Evolutionary conservation across 2,797 vertebrate species (phyloP), one percentile per base, ranked within the genome.

Genomic region (Cottoperca gobio): DNA sequence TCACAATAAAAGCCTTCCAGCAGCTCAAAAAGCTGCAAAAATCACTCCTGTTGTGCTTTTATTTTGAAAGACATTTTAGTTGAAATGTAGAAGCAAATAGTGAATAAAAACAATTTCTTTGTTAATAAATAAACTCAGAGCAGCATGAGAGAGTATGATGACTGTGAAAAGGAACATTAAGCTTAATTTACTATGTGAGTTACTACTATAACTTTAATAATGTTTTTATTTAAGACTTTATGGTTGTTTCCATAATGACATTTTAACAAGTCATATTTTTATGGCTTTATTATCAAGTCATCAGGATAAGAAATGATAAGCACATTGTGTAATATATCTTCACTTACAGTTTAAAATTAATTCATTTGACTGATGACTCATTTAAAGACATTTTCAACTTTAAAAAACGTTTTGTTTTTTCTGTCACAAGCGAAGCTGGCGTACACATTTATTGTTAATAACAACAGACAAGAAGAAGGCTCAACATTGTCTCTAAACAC

Each of bases 401-500:
- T 35, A 28, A 6, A 53, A 52, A 19, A 2, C 39, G n/a, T n/a
- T n/a, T n/a, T n/a, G 52, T 5, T 49, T 54, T 37, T 33, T 68
- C 52, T 33, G 33, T 58, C 63, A 53, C 5, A 43, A 39, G 57
- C 43, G 23, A 19, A 50, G 42, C 35, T 52, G 26, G 21, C 3
- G 5, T 17, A 21, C 26, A 14, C 40, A 62, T 74, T 3, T 37
- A 62, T 78, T 81, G 52, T 46, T 33, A 42, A 31, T 14, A 12
- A 12, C 4, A 45, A 49, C 37, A 49, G 37, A 59, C 57, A 21
- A 40, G 37, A 68, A 37, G 13, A 54, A 35, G 45, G 55, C 52
- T 62, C 2, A 45, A 16, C 13, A 28, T 39, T 73, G 57, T 76
- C 71, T 49, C 62, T 53, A 58, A 84, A 67, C 76, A 61, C 42